A percentile compares a stretch with the other conserved stretches of the same genome.
Conservation (phyloP, 2,113 vertebrate genomes). For the Bucco capensis region DNA sequence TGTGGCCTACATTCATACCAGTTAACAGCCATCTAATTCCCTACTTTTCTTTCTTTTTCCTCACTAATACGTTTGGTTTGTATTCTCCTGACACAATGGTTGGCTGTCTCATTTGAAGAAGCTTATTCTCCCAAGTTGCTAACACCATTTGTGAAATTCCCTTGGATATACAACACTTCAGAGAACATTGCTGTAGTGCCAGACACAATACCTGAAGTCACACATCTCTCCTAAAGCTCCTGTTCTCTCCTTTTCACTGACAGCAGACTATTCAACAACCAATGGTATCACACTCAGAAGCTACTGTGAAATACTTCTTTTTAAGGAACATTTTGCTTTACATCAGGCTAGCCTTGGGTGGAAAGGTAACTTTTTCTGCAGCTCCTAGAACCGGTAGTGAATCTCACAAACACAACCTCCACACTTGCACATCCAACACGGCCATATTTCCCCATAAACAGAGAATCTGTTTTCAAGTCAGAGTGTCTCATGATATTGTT, state of each 20-base stretch:
- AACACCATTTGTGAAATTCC: neutral
- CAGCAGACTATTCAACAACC: neutral
- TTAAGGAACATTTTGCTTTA: neutral
- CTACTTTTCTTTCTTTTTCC: neutral
- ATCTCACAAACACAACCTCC: neutral
- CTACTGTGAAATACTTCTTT: neutral
- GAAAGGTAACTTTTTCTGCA: neutral
- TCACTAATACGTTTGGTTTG: neutral
- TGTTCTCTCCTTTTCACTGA: neutral
- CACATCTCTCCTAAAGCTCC: neutral
- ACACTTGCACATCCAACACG: accelerated
- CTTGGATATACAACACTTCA: neutral
- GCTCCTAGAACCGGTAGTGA: neutral
- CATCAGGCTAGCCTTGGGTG: neutral
- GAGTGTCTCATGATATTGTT: neutral
- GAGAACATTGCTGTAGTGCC: neutral
- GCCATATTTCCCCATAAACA: neutral
- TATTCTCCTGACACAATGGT: neutral
- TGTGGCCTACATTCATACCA: neutral
- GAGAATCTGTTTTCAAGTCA: neutral
- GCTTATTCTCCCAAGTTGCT: neutral
- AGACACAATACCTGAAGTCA: neutral
- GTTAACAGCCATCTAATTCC: neutral
- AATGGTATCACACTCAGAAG: neutral
- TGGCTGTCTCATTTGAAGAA: neutral